Evolutionary conservation across 2,797 vertebrate species (phyloP), one percentile per base, ranked within the genome.

Genomic region (Cryptoprocta ferox): DNA sequence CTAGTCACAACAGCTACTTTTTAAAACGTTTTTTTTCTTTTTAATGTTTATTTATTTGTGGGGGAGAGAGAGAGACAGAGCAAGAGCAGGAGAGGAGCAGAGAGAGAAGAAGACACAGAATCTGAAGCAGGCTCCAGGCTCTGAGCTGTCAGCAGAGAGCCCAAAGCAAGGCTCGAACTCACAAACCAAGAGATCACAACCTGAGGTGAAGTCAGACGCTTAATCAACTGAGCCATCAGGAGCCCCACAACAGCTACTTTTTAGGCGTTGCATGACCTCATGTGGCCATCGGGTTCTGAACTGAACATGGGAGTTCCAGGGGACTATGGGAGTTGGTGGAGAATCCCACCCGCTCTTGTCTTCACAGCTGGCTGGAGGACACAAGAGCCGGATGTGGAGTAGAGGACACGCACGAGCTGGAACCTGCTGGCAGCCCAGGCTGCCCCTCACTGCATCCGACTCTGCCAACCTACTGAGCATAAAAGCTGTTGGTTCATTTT

Each of bases 251-350:
- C 32, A 66, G 63, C 16, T 35, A 50, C 45, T 73, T 18, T 79
- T 7, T 48, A 50, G 73, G 65, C 3, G 12, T 53, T n/a, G 13
- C 2, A 1, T 15, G 61, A 37, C 8, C 3, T 12, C 4, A 0
- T 19, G 10, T 9, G 21, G 16, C 63, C 6, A 5, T 11, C 5
- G 2, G 30, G 37, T 45, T 68, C 10, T 1, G 32, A 59, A 59
- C 9, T 5, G 39, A 68, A 24, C 13, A 3, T 9, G 35, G 56
- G 2, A 2, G 24, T 11, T 37, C 14, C 26, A 15, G 70, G 39
- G 37, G 37, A 73, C 26, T 42, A 1, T 1, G 5, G 1, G 16
- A 21, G 10, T 66, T 28, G 24, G 14, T 2, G 39, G 53, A 63
- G 53, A 45, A 3, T 11, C 35, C 35, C 13, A 39, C n/a, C 21